Evolutionary conservation across 2,888 invertebrate species (phyloP), one percentile per base, ranked within the genome.

Genomic region (Lysandra coridon): DNA sequence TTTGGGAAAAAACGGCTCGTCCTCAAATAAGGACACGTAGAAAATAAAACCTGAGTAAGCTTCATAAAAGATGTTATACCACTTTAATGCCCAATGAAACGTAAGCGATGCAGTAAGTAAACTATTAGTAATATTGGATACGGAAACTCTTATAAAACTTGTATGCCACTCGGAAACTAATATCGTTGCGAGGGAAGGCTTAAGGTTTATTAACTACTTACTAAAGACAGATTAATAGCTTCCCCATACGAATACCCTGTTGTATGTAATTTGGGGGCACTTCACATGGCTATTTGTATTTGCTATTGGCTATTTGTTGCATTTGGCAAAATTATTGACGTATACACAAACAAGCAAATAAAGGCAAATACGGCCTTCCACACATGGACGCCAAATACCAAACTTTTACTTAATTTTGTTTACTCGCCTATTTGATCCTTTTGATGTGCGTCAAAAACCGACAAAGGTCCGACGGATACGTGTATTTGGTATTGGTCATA

Each of bases 111-210:
- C 69, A 14, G 33, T 69, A 37, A 37, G 69, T 37, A 23, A 69
- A 33, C 64, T 69, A 30, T 69, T 14, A 69, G 33, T 69, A 37
- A 69, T 69, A 69, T 69, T 69, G 33, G 33, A 69, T 69, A 10
- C 33, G 33, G 69, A 69, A 17, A 69, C 5, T 69, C 33, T 33
- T 69, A 69, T 37, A 33, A 69, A 14, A 37, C 69, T 69, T 33
- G 33, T 33, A 30, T 4, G 3, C 1, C 12, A 37, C 69, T 69
- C 69, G 0, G 33, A 23, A 37, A 69, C 14, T 37, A 69, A 69
- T 69, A 37, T 69, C 69, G 69, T 5, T 37, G 33, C 33, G 23
- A 64, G 64, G 33, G 4, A 69, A 14, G 69, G 69, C 7, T 69
- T 12, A 23, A 23, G 33, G 14, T 69, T 69, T 33, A 69, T 69